Evolutionary conservation across 2,797 vertebrate species (phyloP), one percentile per base, ranked within the genome.

Genomic region (Pitangus sulphuratus): DNA sequence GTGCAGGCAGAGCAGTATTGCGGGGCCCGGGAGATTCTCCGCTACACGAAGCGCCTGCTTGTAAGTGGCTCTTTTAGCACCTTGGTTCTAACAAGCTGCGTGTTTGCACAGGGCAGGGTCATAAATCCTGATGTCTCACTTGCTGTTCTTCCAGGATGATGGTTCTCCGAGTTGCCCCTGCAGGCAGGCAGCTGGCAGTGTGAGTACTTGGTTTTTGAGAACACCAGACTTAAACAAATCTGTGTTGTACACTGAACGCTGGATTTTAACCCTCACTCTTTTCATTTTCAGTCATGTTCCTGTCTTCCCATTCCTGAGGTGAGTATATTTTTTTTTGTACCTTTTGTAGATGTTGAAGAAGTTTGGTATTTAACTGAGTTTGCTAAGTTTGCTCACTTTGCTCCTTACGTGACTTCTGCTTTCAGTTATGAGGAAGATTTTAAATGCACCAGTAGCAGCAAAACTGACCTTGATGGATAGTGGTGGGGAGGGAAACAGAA

Each of bases 231-330:
- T 48, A 22, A 56, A 33, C 40, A 39, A 24, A 60, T 30, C 35
- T 12, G 76, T 54, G 12, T 10, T 53, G 45, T n/a, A 35, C 22
- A 21, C 9, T 45, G 37, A 45, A 25, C 9, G 45, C 37, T 77
- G 68, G 20, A 35, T 79, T 72, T 61, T 95, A 97, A 95, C 9
- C 16, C 19, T 77, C n/a, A 8, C 31, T 97, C 84, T 97, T 96
- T 92, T 84, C 64, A 84, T 96, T 74, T 80, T 70, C 54, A 97
- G 97, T 65, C 85, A 31, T 98, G 97, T 57, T 87, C 93, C 0
- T 97, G 97, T 69, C 97, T 98, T 60, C 96, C 98, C 69, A 90
- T 97, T 44, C 92, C 97, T 37, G 87, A 97, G 77, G 98, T 98
- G 92, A 98, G 97, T 90, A 84, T 19, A 9, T 16, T 39, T 75